Evolutionary conservation across 1,140 invertebrate genomes (phyloP), one percentile per base, ranked within the genome.

Genomic region (Drosophila lini): DNA sequence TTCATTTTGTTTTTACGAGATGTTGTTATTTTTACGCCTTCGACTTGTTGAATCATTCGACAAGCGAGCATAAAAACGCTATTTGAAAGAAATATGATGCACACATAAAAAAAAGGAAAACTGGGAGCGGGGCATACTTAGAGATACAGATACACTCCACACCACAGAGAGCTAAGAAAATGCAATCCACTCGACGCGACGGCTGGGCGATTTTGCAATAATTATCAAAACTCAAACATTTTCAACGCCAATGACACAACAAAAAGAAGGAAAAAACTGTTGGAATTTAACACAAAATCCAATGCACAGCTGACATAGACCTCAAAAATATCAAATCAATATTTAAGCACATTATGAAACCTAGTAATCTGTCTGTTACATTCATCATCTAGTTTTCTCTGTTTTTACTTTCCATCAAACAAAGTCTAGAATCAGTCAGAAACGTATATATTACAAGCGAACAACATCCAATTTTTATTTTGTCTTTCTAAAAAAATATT

Each of bases 1-100:
- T 77, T 63, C 31, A n/a, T 68, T 70, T 58, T 69, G 56, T 53
- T 67, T 71, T 64, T 55, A 61, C 62, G 53, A 40, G 47, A 50
- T 82, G 64, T 77, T 80, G 50, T 83, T 83, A 70, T 83, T 83
- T 71, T 83, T 75, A 78, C 64, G 63, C 75, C 57, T 65, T 64
- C 53, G 75, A 63, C 61, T 63, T 82, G 80, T 82, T 83, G 80
- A 70, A 80, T 82, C 61, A 80, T 83, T 78, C 65, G 34, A 80
- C 62, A 65, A 52, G 47, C 57, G 56, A 65, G 78, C 81, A 84
- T 80, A 61, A 78, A 85, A 80, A 65, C 10, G 50, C 59, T 5
- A 67, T 65, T 71, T 71, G 47, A 71, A 80, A 77, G 58, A 80
- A 69, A 84, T 80, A 84, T 71, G 67, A 77, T 63, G 42, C 63